These are phyloP conservation scores for Cyclophora albipunctata DNA, from an alignment of 2,888 invertebrate species.

Conservation along the genomic window DNA sequence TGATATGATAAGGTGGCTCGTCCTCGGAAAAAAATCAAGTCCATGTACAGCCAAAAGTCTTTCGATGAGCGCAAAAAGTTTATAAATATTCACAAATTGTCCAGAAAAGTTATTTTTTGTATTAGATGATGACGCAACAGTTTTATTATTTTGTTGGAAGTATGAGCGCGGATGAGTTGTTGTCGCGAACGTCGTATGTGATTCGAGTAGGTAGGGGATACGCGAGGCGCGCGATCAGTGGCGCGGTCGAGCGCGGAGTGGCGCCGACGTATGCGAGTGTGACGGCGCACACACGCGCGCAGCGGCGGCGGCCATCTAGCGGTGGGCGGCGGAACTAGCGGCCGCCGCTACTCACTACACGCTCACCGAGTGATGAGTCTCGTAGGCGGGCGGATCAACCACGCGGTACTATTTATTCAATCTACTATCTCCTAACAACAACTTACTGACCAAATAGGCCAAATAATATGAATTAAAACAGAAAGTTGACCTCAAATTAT, in stretches of 20 bases:
- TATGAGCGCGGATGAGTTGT: slow-evolving; percentile 40
- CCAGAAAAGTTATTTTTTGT: slow-evolving; percentile 23
- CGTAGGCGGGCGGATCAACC: slow-evolving; percentile 47
- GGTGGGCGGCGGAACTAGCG: slow-evolving; percentile 54
- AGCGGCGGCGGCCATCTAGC: slow-evolving; percentile 48
- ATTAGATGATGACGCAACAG: slow-evolving; percentile 39
- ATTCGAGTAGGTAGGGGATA: slow-evolving; percentile 34
- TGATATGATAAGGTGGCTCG: slow-evolving; percentile 45
- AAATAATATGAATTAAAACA: no score
- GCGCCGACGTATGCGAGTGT: slow-evolving; percentile 54
- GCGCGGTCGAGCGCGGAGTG: slow-evolving; percentile 74
- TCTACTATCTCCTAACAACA: not conserved
- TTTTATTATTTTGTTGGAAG: slow-evolving; percentile 40
- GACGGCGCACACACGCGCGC: slow-evolving; percentile 64
- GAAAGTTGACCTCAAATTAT: no score
- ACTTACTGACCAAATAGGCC: not conserved
- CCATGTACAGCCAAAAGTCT: slow-evolving; percentile 23
- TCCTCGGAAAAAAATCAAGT: slow-evolving; percentile 30
- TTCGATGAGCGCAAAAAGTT: slow-evolving; percentile 15
- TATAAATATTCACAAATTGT: slow-evolving; percentile 27
- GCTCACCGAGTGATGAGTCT: slow-evolving; percentile 12
- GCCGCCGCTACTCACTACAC: slow-evolving; percentile 24
- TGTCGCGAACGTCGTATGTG: slow-evolving; percentile 57
- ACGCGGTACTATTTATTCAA: slow-evolving; percentile 7
- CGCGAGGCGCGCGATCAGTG: slow-evolving; percentile 64